Base-by-base conservation (phyloP, 2,113 vertebrate genomes). In the Cyrtonyx montezumae region DNA sequence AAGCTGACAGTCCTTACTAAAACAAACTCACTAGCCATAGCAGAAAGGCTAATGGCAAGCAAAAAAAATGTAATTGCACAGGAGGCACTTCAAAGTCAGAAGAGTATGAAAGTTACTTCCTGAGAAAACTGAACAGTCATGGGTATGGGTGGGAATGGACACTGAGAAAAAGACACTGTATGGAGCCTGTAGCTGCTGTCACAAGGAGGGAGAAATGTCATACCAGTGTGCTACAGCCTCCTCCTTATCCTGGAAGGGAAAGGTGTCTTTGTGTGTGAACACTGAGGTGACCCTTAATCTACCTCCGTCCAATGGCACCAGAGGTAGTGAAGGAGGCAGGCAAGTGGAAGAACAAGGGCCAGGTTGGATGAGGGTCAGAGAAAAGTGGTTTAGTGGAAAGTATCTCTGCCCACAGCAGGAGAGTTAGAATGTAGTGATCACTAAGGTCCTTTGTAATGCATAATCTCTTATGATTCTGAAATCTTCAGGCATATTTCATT, bases 181-280 rank as follows among this genome's bases (percentile, higher is more conserved):
- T 25, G 28, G 1, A 14, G 43, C 2, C 18, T 1, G 1, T 62
- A 26, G 10, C 55, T 67, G 25, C 30, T 56, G 20, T 53, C 63
- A 48, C 14, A 73, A 61, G 23, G 8, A 75, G 21, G 8, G 10
- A 74, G 40, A 66, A 73, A 80, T 83, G 45, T 55, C 30, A 42
- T 12, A 17, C 0, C 1, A 32, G 9, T 48, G 5, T 53, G 34
- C 9, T 12, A 45, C 32, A 46, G 5, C 3, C n/a, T 21, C 2
- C 0, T 34, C 25, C 42, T 42, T 1, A 1, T 19, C 17, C 37
- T 73, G 46, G 11, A 83, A 78, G 10, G 8, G 3, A 84, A 34
- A 87, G 18, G 18, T 75, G 10, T 4, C 18, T 63, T 74, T 42
- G 66, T 9, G 20, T 4, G 32, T 5, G 2, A 22, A 0, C 0